Base-by-base conservation (phyloP, 2,797 vertebrate species). In the Amphiprion clarkii region DNA sequence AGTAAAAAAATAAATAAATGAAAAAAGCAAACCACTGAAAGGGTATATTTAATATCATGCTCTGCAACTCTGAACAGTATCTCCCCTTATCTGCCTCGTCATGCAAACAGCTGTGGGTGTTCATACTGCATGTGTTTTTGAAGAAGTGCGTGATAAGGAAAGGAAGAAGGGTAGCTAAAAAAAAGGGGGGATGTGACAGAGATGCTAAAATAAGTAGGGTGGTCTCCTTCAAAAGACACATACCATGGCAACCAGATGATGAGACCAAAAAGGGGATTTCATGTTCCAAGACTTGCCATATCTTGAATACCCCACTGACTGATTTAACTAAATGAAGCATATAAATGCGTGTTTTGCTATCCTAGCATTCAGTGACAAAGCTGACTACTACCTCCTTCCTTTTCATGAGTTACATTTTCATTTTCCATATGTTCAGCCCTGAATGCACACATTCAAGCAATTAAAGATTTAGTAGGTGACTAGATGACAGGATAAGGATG, bases 21-120 rank as follows among this genome's bases (percentile, higher is more conserved):
- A 27, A 27, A 27, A 5, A 8, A 56, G 23, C 29, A 67, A 86
- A 82, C 52, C 62, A 79, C 66, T 89, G 80, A 88, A 89, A 91
- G 49, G 68, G 78, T 72, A 80, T 83, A 86, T 92, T 90, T 90
- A 88, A 90, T 92, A 91, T 89, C 86, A 84, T 82, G 87, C 86
- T 87, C 69, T 70, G 69, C 71, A 86, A 79, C 83, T 83, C 77
- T 81, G 82, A 89, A 85, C 64, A 84, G 71, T 78, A 78, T 84
- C 81, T 84, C 23, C n/a, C 48, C 76, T 81, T 92, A 89, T 92
- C 90, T 86, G 67, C 42, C 46, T 73, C 29, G 59, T 88, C 82
- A 86, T 74, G 85, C 78, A 69, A 74, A 74, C 63, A 78, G 74
- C 55, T 68, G 86, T 83, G 69, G 69, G 72, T 70, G 75, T 80